Evolutionary conservation across 2,797 vertebrate genomes (phyloP), one percentile per base, ranked within the genome.

Genomic region (Phylloscopus collybita): DNA sequence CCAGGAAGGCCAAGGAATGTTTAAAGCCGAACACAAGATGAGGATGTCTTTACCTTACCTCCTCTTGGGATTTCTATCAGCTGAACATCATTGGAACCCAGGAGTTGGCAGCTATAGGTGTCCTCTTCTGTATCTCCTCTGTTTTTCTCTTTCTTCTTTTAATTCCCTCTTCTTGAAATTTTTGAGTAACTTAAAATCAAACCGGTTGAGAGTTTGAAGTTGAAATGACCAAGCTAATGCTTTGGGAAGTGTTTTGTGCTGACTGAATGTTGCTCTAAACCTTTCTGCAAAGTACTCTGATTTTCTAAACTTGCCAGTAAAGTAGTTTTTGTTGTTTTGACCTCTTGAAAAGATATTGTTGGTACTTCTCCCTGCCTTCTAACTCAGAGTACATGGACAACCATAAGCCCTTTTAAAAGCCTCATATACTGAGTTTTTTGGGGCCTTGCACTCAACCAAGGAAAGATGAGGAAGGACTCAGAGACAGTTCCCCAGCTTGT

Each of bases 1-100:
- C 5, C 34, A 29, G 40, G 20, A 70, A 47, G 20, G 20, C 29
- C 64, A 40, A 54, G 40, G 4, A 1, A 3, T 54, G 14, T 54
- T 70, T 47, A 26, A 62, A 26, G 34, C 7, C 1, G 4, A 26
- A 25, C 4, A 18, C 0, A 0, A 12, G 20, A 5, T 0, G 0
- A 62, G 7, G 4, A 34, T 13, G 4, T 45, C 27, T n/a, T 67
- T 20, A 14, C 13, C 20, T 3, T 8, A 40, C 9, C 20, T 78
- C 20, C 34, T 40, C 44, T 57, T 54, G 6, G 13, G 34, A 11
- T 5, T 76, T 45, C 54, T 20, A 16, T 36, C 32, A 38, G 13
- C 15, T 61, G 64, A 16, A n/a, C 30, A 30, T 10, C 6, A 3
- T 2, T 42, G 40, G 11, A 70, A 40, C 14, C 7, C 25, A 21